Evolutionary conservation across 2,888 invertebrate genomes (phyloP).

Genomic region (Lacanobia wlatinum): DNA sequence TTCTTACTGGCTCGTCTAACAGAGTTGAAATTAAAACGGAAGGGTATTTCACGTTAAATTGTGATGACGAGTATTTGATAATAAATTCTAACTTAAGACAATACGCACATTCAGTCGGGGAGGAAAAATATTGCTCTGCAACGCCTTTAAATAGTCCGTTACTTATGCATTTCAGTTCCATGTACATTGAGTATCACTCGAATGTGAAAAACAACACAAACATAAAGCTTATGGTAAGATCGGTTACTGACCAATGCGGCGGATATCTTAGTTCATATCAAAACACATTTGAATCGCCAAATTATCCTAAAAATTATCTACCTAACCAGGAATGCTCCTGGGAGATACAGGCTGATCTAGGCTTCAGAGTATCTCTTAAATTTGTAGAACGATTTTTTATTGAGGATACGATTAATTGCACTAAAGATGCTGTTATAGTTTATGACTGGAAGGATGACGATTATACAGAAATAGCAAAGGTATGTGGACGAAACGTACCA

Average conservation of each 20-base stretch:
- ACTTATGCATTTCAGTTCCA: slow-evolving; percentile 85
- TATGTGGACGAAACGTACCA: slow-evolving; percentile 93
- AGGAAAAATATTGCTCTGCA: slow-evolving; percentile 91
- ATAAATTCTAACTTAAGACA: slow-evolving; percentile 83
- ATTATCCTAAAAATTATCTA: slow-evolving; percentile 92
- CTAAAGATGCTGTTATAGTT: slow-evolving; percentile 94
- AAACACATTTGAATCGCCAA: slow-evolving; percentile 89
- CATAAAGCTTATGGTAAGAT: slow-evolving; percentile 75
- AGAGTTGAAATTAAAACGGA: slow-evolving; percentile 81
- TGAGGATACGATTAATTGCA: slow-evolving; percentile 93
- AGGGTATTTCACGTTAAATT: slow-evolving; percentile 76
- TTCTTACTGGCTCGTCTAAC: slow-evolving; percentile 83
- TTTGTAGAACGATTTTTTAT: slow-evolving; percentile 94
- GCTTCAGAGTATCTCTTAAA: slow-evolving; percentile 92
- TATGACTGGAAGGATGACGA: slow-evolving; percentile 90
- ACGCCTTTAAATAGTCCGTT: slow-evolving; percentile 84
- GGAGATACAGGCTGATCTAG: slow-evolving; percentile 92
- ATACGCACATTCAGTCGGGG: slow-evolving; percentile 89
- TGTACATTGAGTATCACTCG: slow-evolving; percentile 94
- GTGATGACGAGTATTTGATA: slow-evolving; percentile 83
- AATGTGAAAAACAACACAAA: slow-evolving; percentile 76
- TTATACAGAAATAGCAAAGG: slow-evolving; percentile 90
- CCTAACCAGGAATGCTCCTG: slow-evolving; percentile 95
- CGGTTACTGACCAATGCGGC: slow-evolving; percentile 92
- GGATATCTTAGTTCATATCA: slow-evolving; percentile 89